phyloP scores from a whole-genome alignment of 2,797 vertebrate genomes.

The Ataeniobius toweri region DNA sequence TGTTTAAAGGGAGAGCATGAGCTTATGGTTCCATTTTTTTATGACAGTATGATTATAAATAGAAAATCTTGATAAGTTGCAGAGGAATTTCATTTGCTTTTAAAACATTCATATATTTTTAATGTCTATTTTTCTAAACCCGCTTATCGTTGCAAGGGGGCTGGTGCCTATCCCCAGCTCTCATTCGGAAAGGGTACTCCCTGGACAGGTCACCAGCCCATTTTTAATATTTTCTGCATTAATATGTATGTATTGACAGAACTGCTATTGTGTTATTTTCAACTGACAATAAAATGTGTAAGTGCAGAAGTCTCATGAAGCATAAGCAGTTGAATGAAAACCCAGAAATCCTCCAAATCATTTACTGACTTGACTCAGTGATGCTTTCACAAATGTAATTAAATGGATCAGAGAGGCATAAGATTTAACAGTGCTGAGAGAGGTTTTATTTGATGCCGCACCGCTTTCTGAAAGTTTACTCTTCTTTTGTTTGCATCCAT shows the following conservation, averaged over 20 bases:
- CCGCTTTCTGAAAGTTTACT: constrained; percentile 45
- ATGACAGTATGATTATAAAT: neutral
- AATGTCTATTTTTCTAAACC: neutral
- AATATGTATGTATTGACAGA: neutral
- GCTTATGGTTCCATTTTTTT: neutral
- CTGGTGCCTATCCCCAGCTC: neutral
- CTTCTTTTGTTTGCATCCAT: constrained; percentile 38
- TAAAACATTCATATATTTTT: neutral
- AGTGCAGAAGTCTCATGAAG: neutral
- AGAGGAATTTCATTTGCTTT: neutral
- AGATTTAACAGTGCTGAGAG: constrained; percentile 27
- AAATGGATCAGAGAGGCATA: constrained; percentile 35
- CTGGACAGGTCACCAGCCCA: neutral
- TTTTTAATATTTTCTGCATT: neutral
- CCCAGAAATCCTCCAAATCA: constrained; percentile 17
- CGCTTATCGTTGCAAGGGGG: neutral
- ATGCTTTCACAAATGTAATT: constrained; percentile 54
- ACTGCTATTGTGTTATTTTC: neutral
- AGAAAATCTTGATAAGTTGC: neutral
- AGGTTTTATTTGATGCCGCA: constrained; percentile 12
- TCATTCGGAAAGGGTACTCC: neutral
- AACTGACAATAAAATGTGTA: neutral
- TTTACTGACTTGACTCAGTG: constrained; percentile 24
- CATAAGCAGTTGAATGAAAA: neutral
- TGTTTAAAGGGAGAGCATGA: neutral